A percentile compares a stretch with the other conserved stretches of the same genome.
phyloP scores from a whole-genome alignment of 2,888 invertebrate genomes.

The Disparrhopalites patrizii region DNA sequence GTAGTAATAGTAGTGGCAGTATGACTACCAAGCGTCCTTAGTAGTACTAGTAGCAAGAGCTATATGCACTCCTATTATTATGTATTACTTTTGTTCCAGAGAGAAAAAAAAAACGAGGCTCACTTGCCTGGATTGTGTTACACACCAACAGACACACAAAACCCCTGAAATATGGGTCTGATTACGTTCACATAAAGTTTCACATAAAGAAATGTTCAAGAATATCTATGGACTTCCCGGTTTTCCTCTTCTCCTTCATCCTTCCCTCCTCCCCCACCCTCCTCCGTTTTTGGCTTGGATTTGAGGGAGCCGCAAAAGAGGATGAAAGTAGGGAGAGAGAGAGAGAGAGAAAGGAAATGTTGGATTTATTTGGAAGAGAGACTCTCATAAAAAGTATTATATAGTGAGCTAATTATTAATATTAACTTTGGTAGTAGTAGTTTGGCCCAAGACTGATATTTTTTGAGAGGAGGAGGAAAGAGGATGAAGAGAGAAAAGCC shows the following conservation, averaged over 20 bases:
- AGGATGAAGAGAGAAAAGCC: neutral
- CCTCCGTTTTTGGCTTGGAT: neutral
- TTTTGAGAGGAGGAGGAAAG: no score
- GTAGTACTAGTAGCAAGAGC: no score
- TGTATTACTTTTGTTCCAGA: neutral
- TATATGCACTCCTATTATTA: no score
- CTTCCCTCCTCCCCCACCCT: no score
- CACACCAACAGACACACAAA: neutral
- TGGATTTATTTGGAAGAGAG: slow-evolving; percentile 13
- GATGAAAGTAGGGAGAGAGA: slow-evolving; percentile 1
- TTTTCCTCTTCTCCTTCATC: no score
- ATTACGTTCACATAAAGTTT: slow-evolving; percentile 2
- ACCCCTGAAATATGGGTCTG: slow-evolving; percentile 7
- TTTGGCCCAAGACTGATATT: no score
- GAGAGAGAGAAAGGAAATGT: slow-evolving; percentile 16
- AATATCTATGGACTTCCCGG: neutral
- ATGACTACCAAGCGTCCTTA: no score
- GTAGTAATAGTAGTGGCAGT: no score
- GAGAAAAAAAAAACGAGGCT: neutral
- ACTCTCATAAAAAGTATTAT: slow-evolving; percentile 10
- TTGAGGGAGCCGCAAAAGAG: neutral
- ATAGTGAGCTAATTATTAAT: slow-evolving; percentile 5
- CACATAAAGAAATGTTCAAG: neutral
- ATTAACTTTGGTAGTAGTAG: no score
- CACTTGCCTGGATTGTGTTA: neutral